Evolutionary conservation across 2,797 vertebrate species (phyloP).

Genomic region (Neosilurus mollespiculum): DNA sequence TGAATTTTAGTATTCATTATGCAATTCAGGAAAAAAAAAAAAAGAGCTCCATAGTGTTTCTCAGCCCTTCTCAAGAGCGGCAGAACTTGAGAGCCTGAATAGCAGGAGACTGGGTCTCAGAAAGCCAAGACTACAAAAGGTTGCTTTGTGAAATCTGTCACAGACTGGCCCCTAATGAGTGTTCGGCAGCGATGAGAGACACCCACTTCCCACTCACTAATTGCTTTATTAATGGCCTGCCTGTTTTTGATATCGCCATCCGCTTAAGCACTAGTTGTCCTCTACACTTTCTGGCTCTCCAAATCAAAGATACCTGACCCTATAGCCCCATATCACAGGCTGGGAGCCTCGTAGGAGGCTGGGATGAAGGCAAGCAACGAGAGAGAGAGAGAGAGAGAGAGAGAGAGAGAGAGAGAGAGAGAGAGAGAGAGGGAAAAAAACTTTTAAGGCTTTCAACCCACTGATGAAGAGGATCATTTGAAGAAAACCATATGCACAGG

Average conservation of each 20-base stretch:
- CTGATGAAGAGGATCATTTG: slow-evolving; percentile 64
- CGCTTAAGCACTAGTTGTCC: slow-evolving; percentile 52
- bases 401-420: slow-evolving; percentile 41
- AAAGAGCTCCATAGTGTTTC: slow-evolving; percentile 40
- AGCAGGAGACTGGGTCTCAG: slow-evolving; percentile 53
- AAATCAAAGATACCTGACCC: slow-evolving; percentile 62
- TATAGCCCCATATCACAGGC: slow-evolving; percentile 44
- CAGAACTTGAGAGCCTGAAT: slow-evolving; percentile 52
- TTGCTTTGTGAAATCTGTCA: slow-evolving; percentile 61
- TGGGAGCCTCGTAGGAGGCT: slow-evolving; percentile 44
- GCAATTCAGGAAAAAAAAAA: slow-evolving; percentile 35
- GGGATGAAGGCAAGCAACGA: slow-evolving; percentile 43
- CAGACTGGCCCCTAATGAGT: slow-evolving; percentile 64
- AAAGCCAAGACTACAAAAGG: slow-evolving; percentile 60
- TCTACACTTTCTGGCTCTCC: slow-evolving; percentile 54
- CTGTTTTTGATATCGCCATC: slow-evolving; percentile 61
- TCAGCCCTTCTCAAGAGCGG: slow-evolving; percentile 36
- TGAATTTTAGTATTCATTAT: slow-evolving; percentile 39
- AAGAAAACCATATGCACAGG: slow-evolving; percentile 71
- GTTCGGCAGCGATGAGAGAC: slow-evolving; percentile 58
- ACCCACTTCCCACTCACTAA: slow-evolving; percentile 64
- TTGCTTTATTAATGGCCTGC: slow-evolving; percentile 64
- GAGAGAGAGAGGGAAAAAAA: slow-evolving; percentile 43
- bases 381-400: slow-evolving; percentile 39
- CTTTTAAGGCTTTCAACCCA: slow-evolving; percentile 56